Evolutionary conservation across 2,797 vertebrate species (phyloP).

Genomic region (Micromesistius poutassou): DNA sequence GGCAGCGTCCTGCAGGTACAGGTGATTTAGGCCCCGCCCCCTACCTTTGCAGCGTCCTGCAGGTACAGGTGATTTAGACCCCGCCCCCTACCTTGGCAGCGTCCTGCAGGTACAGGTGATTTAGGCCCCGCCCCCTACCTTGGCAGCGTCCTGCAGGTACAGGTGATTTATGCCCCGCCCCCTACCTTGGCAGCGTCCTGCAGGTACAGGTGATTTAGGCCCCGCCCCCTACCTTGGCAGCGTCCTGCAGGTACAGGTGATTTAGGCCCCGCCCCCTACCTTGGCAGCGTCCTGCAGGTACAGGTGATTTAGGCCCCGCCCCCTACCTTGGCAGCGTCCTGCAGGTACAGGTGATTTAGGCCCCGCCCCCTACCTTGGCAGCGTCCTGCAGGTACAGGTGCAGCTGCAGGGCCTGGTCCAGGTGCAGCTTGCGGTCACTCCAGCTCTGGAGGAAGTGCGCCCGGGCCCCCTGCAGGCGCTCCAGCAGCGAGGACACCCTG

Average conservation of each 20-base stretch:
- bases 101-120: background rate
- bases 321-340: constrained; percentile 79
- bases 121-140: background rate
- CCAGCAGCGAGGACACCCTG: constrained; percentile 89
- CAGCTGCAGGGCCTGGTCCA: constrained; percentile 96
- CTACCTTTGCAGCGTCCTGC: too few species aligned
- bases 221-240: background rate
- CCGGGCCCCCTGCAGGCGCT: constrained; percentile 88
- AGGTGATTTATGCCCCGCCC: background rate
- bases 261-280: constrained; percentile 67
- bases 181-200: background rate
- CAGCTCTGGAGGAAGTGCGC: constrained; percentile 93
- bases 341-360: constrained; percentile 82
- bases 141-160: background rate
- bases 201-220: background rate
- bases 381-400: constrained; percentile 96
- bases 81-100: background rate
- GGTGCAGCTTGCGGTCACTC: constrained; percentile 89
- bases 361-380: constrained; percentile 82
- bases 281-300: constrained; percentile 83
- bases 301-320: constrained; percentile 65
- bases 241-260: constrained; percentile 4
- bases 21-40: background rate
- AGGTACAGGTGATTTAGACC: background rate
- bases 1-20: background rate